Evolutionary conservation across 2,113 vertebrate genomes (phyloP).

Genomic region (Elephas maximus): DNA sequence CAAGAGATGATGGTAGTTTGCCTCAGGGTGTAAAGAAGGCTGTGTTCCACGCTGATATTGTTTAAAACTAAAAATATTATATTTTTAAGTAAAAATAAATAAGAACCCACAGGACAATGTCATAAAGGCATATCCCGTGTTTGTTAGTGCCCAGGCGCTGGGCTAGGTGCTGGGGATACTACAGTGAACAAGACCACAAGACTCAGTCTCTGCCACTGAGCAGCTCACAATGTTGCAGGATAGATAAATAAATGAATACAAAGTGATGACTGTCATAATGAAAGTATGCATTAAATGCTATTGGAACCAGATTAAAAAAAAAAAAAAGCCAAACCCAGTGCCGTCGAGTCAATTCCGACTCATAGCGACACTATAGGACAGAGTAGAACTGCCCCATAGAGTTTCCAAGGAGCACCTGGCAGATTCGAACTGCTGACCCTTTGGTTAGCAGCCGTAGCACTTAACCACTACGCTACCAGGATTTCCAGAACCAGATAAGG

Average conservation of each 20-base stretch:
- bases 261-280: conserved; percentile 25
- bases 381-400: too few species aligned
- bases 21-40: neutral
- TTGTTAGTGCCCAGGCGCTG: neutral
- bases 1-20: neutral
- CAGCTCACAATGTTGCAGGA: neutral
- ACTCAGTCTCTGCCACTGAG: neutral
- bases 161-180: neutral
- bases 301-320: conserved; percentile 20
- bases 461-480: too few species aligned
- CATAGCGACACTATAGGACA: too few species aligned
- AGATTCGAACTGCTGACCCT: too few species aligned
- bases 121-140: conserved; percentile 24
- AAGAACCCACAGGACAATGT: neutral
- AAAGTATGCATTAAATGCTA: neutral
- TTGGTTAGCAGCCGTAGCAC: too few species aligned
- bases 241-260: conserved; percentile 21
- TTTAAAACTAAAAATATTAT: neutral
- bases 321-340: too few species aligned
- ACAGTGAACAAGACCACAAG: conserved; percentile 27
- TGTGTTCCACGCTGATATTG: neutral
- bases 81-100: neutral
- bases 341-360: too few species aligned
- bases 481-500: neutral
- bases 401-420: too few species aligned